A percentile compares a stretch with the other conserved stretches of the same genome.
These are phyloP conservation scores for Cettia cetti DNA, from an alignment of 2,113 vertebrate species.

Conservation along the genomic window DNA sequence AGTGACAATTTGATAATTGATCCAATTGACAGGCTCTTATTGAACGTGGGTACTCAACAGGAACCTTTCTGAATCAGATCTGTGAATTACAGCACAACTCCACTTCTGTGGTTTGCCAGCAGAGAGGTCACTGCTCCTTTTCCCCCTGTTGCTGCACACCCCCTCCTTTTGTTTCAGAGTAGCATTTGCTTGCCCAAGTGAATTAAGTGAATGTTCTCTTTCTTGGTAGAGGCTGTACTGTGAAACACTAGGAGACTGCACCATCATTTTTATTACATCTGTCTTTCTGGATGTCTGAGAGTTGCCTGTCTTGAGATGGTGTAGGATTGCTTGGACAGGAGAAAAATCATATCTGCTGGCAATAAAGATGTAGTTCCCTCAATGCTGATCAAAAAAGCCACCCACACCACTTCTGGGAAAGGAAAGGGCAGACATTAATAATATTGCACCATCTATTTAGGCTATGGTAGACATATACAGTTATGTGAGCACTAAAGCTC, in stretches of 20 bases:
- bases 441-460: background rate
- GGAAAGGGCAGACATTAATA: background rate
- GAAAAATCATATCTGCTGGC: background rate
- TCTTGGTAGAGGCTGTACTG: background rate
- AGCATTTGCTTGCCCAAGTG: background rate
- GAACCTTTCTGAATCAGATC: background rate
- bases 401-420: background rate
- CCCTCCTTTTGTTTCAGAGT: background rate
- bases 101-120: background rate
- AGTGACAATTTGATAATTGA: background rate
- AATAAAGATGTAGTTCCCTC: background rate
- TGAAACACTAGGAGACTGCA: background rate
- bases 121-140: background rate
- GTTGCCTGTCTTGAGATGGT: background rate
- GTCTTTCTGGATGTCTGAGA: background rate
- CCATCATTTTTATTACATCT: background rate
- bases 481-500: background rate
- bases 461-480: background rate
- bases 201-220: conserved; percentile 5
- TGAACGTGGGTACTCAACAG: background rate
- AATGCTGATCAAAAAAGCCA: background rate
- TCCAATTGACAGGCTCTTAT: background rate
- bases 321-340: background rate
- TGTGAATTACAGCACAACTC: background rate
- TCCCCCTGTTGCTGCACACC: background rate